Percentiles rank a stretch among this genome's conserved stretches.
Evolutionary conservation across 2,888 invertebrate genomes (phyloP).

Genomic region (Operophtera brumata): DNA sequence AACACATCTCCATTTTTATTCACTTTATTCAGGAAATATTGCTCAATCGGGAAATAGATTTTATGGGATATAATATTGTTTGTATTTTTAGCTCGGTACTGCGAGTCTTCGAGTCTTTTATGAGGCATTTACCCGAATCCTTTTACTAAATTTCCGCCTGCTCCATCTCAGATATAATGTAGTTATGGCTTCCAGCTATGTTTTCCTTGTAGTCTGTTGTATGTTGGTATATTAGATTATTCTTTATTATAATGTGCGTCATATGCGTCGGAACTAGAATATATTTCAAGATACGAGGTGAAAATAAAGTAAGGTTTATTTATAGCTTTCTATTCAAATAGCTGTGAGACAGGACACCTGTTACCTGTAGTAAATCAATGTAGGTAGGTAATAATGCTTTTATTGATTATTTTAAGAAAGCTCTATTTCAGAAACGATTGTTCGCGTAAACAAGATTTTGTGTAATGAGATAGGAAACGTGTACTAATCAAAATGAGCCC

Average conservation of each 20-base stretch:
- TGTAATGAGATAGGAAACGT: too few species aligned
- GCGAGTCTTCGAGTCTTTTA: constrained; percentile 20
- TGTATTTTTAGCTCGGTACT: constrained; percentile 17
- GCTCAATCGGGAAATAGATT: constrained; percentile 27
- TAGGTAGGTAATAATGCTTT: neutral
- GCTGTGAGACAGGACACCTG: neutral
- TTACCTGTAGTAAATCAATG: neutral
- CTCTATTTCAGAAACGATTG: too few species aligned
- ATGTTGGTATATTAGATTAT: constrained; percentile 39
- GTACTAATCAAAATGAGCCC: too few species aligned
- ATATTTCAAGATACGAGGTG: neutral
- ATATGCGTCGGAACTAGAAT: neutral
- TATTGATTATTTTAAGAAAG: neutral
- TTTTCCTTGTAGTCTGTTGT: constrained; percentile 40
- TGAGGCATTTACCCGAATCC: constrained; percentile 30
- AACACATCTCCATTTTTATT: constrained; percentile 28
- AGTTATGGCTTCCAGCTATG: constrained; percentile 24
- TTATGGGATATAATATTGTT: constrained; percentile 25
- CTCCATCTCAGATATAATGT: constrained; percentile 24
- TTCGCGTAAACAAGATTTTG: too few species aligned
- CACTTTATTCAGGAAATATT: constrained; percentile 28
- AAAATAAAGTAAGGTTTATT: constrained; percentile 1
- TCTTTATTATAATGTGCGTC: constrained; percentile 5
- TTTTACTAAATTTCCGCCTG: constrained; percentile 32
- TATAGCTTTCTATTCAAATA: neutral